Conservation (phyloP, 23 tunicate genomes). For the Corella eumyota region DNA sequence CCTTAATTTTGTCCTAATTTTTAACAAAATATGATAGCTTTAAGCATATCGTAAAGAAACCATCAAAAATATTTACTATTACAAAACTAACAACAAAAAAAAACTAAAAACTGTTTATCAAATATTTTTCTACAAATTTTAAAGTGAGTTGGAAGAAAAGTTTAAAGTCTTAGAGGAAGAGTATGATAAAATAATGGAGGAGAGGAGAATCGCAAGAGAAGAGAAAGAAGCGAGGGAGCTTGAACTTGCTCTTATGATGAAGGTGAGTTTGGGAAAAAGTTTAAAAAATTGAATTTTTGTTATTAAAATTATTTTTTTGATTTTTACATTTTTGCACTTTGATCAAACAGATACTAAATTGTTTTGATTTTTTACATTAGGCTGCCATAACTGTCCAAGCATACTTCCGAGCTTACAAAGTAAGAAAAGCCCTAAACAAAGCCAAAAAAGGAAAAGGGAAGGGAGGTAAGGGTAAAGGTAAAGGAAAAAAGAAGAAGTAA, state of each 20-base stretch:
- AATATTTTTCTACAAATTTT: conserved; percentile 2
- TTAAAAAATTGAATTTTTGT: no score
- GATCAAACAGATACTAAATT: no score
- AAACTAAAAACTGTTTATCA: no score
- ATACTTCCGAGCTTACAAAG: conserved; percentile 94
- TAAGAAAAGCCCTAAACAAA: conserved; percentile 72
- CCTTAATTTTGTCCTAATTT: no score
- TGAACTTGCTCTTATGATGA: conserved; percentile 73
- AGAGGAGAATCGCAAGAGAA: conserved; percentile 79
- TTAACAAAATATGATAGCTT: no score
- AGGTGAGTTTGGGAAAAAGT: conserved; percentile 16
- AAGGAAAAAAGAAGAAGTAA: conserved; percentile 55
- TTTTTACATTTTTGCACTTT: not conserved
- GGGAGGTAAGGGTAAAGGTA: conserved; percentile 30
- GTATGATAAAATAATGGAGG: conserved; percentile 90
- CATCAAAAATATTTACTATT: no score
- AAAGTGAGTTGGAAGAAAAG: conserved; percentile 91
- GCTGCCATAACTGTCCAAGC: conserved; percentile 98
- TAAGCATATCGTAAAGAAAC: no score
- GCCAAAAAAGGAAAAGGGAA: conserved; percentile 55
- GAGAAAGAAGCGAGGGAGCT: conserved; percentile 59
- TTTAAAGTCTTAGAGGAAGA: conserved; percentile 80
- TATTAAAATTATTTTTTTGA: not conserved
- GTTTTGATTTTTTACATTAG: no score
- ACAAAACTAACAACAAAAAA: no score